Evolutionary conservation across 2,888 invertebrate species (phyloP).

Genomic region (Cephonodes hylas): DNA sequence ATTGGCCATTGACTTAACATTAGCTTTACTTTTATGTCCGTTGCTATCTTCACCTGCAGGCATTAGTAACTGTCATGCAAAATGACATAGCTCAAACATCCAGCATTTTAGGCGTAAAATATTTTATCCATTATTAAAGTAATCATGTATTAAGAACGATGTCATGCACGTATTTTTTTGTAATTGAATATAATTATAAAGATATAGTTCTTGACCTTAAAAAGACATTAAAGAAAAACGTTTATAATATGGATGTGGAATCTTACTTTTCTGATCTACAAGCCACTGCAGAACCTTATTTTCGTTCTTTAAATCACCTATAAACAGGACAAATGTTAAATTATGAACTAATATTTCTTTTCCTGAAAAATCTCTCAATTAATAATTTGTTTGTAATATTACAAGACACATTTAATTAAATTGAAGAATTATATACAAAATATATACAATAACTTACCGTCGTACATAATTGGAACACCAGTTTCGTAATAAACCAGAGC

Average conservation of each 20-base stretch:
- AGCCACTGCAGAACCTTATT: slow-evolving; percentile 97
- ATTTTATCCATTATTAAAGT: slow-evolving; percentile 37
- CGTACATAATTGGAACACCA: slow-evolving; percentile 96
- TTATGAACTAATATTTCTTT: slow-evolving; percentile 1
- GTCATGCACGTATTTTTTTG: slow-evolving; percentile 75
- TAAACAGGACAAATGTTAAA: slow-evolving; percentile 71
- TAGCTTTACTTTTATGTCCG: slow-evolving; percentile 70
- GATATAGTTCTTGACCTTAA: slow-evolving; percentile 43
- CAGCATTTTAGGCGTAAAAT: slow-evolving; percentile 73
- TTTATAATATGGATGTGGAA: slow-evolving; percentile 81
- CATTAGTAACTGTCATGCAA: slow-evolving; percentile 83
- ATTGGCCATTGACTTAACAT: slow-evolving; percentile 74
- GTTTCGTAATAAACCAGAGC: slow-evolving; percentile 96
- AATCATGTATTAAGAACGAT: slow-evolving; percentile 64
- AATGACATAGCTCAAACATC: slow-evolving; percentile 81
- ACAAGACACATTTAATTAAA: background rate
- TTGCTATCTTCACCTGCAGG: slow-evolving; percentile 82
- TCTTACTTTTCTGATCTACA: slow-evolving; percentile 97
- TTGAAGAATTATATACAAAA: background rate
- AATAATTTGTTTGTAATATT: background rate
- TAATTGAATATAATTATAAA: slow-evolving; percentile 45
- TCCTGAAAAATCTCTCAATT: background rate
- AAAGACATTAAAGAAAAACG: slow-evolving; percentile 35
- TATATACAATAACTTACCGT: slow-evolving; percentile 84
- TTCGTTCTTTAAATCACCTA: slow-evolving; percentile 97